Evolutionary conservation across 2,113 vertebrate species (phyloP).

Genomic region (Neolamprologus cancellatus): DNA sequence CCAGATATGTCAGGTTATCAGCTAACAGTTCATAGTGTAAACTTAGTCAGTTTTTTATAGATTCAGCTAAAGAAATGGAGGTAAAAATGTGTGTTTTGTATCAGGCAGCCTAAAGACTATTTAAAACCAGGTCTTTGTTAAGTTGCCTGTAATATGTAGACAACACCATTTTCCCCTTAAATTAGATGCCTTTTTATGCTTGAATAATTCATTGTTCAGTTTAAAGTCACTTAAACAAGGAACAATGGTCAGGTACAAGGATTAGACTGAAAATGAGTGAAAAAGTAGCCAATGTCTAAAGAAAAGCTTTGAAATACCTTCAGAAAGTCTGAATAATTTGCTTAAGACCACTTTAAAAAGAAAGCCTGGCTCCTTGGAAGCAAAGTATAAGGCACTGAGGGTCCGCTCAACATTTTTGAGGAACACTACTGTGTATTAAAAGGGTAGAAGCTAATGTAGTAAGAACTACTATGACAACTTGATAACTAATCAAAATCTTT

Average conservation of each 20-base stretch:
- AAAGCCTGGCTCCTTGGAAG: background rate
- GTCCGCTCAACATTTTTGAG: background rate
- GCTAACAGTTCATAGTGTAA: background rate
- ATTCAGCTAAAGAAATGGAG: background rate
- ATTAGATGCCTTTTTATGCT: background rate
- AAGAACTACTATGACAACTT: background rate
- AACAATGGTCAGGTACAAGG: background rate
- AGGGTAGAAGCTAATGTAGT: background rate
- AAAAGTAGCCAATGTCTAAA: background rate
- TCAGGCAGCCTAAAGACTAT: background rate
- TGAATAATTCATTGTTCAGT: background rate
- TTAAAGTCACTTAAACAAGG: background rate
- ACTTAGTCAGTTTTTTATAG: background rate
- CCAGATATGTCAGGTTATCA: background rate
- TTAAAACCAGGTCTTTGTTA: background rate
- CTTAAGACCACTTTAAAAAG: background rate
- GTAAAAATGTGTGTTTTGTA: background rate
- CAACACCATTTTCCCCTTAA: rapidly evolving
- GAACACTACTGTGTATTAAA: background rate
- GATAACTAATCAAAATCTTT: background rate
- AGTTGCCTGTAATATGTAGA: background rate
- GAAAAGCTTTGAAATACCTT: background rate
- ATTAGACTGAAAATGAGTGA: background rate
- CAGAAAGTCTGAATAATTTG: background rate
- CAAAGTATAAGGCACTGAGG: background rate